These are phyloP conservation scores for Trissolcus basalis DNA, from an alignment of 1,140 invertebrate species.

Conservation along the genomic window DNA sequence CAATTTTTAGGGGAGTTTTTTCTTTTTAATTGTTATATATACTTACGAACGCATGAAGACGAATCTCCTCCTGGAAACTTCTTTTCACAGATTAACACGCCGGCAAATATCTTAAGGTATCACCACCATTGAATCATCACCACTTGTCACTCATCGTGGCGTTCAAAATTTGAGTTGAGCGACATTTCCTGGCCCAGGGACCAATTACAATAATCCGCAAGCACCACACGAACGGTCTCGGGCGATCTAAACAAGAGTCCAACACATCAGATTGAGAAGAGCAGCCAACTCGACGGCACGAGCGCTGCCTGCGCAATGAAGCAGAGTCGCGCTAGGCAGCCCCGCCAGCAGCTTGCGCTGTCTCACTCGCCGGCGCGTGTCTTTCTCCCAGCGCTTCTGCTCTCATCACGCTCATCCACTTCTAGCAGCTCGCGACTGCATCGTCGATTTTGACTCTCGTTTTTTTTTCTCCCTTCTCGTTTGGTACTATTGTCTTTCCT, in stretches of 20 bases:
- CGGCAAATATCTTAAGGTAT: constrained; percentile 17
- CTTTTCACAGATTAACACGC: constrained; percentile 20
- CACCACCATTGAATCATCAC: constrained; percentile 27
- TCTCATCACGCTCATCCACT: constrained; percentile 33
- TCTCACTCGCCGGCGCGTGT: constrained; percentile 27
- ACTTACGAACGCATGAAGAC: constrained; percentile 36
- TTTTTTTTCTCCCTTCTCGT: constrained; percentile 20
- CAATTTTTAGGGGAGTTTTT: no score
- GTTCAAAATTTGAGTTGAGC: constrained; percentile 1
- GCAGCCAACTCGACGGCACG: constrained; percentile 55
- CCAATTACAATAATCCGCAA: constrained; percentile 18
- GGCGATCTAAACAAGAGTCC: constrained; percentile 9
- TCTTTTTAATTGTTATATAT: no score
- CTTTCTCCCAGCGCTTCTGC: constrained; percentile 32
- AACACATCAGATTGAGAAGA: constrained; percentile 29
- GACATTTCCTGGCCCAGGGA: constrained; percentile 27
- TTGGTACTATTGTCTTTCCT: constrained; percentile 36
- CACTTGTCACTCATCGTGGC: constrained; percentile 34
- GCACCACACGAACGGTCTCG: constrained; percentile 23
- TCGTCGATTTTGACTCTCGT: constrained; percentile 16
- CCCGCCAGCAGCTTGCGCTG: constrained; percentile 48
- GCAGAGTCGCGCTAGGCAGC: constrained; percentile 40
- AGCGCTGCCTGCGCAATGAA: constrained; percentile 62
- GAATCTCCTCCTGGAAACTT: constrained; percentile 11
- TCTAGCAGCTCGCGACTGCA: constrained; percentile 21